Evolutionary conservation across 23 tunicate genomes (phyloP).

Genomic region (Trididemnum nubilum): DNA sequence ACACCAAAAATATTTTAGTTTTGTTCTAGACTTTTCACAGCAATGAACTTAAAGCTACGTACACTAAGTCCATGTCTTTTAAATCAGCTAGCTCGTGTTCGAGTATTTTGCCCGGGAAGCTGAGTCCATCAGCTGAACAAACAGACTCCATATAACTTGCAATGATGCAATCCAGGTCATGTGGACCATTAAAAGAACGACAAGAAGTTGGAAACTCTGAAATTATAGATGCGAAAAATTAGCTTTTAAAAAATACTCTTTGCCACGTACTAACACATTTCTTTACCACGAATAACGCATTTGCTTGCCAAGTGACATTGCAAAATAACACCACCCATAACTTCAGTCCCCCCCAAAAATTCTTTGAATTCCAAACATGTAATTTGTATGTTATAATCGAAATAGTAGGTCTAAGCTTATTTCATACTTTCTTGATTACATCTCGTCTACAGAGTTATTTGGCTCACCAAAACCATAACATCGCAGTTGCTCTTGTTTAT

Average conservation of each 20-base stretch:
- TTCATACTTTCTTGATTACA: too few relatives aligned
- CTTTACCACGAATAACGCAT: not conserved
- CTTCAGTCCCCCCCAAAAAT: too few relatives aligned
- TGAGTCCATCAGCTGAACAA: not conserved
- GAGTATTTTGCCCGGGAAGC: not conserved
- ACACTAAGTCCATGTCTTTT: not conserved
- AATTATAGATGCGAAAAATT: too few relatives aligned
- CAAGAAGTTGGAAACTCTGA: not conserved
- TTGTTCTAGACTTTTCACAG: too few relatives aligned
- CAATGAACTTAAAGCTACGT: not conserved
- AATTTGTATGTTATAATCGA: too few relatives aligned
- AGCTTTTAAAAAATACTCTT: too few relatives aligned
- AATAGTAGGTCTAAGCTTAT: too few relatives aligned
- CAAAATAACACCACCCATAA: too few relatives aligned
- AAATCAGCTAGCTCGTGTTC: not conserved
- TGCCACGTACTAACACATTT: too few relatives aligned
- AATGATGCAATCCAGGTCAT: not conserved
- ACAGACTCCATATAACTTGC: not conserved
- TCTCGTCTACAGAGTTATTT: too few relatives aligned
- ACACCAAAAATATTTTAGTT: too few relatives aligned
- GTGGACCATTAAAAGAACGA: not conserved
- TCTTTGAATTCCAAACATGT: too few relatives aligned
- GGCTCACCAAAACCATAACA: constrained; percentile 9
- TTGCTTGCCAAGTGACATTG: not conserved
- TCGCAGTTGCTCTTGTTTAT: not conserved